Evolutionary conservation across 1,140 invertebrate species (phyloP).

Genomic region (Stenopsyche tienmushanensis): DNA sequence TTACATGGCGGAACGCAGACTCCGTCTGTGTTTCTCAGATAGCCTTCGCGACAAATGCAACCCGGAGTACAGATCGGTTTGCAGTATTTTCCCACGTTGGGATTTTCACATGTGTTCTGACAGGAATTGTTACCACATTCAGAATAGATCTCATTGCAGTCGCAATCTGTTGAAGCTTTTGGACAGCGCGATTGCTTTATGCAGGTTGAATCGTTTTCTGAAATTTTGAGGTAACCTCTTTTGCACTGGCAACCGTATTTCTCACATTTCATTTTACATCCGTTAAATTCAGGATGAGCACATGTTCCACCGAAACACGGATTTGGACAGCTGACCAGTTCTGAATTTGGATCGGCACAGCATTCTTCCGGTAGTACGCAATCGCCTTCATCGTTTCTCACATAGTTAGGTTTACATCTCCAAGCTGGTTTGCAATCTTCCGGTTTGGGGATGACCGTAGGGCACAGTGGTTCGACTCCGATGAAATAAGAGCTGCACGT

Average conservation of each 20-base stretch:
- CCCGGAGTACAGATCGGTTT: conserved; percentile 49
- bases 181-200: no score
- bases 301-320: conserved; percentile 32
- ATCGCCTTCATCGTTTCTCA: neutral
- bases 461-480: neutral
- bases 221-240: conserved; percentile 23
- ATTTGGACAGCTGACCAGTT: conserved; percentile 15
- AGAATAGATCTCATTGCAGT: no score
- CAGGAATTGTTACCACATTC: no score
- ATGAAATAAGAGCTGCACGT: neutral
- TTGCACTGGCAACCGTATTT: conserved; percentile 27
- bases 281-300: conserved; percentile 5
- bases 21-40: conserved; percentile 21
- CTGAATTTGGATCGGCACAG: conserved; percentile 28
- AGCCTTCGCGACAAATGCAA: conserved; percentile 26
- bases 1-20: conserved; percentile 20
- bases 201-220: conserved; percentile 1
- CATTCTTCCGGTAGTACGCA: conserved; percentile 15
- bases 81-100: no score
- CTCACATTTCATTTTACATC: neutral
- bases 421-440: neutral
- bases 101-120: no score
- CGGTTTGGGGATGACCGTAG: neutral
- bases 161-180: no score
- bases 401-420: conserved; percentile 4